phyloP scores from a whole-genome alignment of 2,888 invertebrate species.

The Elmis aenea region DNA sequence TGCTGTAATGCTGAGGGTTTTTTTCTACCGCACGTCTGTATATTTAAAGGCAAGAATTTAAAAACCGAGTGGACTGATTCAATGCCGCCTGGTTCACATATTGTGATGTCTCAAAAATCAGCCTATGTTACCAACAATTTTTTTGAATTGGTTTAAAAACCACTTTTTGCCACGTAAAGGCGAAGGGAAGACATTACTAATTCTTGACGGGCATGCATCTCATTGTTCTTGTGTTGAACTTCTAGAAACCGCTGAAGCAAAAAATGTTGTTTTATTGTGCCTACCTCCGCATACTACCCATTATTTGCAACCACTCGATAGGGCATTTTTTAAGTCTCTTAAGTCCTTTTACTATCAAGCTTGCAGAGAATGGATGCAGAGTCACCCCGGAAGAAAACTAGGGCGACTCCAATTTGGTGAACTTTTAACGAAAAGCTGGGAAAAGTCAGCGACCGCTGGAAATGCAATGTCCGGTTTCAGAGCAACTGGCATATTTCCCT shows the following conservation, averaged over 20 bases:
- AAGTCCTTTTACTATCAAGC: conserved; percentile 11
- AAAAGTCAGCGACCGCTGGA: conserved; percentile 15
- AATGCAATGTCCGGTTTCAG: conserved; percentile 11
- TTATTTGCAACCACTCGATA: conserved; percentile 11
- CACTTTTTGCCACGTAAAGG: conserved; percentile 17
- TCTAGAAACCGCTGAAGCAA: conserved; percentile 7
- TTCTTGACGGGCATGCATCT: conserved; percentile 13
- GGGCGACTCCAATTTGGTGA: conserved; percentile 11
- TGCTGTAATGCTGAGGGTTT: conserved; percentile 36
- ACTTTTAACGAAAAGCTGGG: conserved; percentile 14
- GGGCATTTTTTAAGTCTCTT: conserved; percentile 5
- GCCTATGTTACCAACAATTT: conserved; percentile 26
- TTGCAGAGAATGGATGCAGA: conserved; percentile 10
- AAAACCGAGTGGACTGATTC: conserved; percentile 24
- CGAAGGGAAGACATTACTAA: conserved; percentile 11
- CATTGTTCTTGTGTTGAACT: conserved; percentile 10
- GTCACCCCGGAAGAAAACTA: conserved; percentile 11
- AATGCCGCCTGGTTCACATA: conserved; percentile 18
- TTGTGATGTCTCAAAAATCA: conserved; percentile 30
- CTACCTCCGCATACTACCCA: conserved; percentile 9
- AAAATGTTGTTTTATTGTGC: conserved; percentile 7
- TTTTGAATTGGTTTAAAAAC: conserved; percentile 28
- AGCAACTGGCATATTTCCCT: not conserved
- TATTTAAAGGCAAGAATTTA: conserved; percentile 27
- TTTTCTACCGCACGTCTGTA: conserved; percentile 26